Evolutionary conservation across 2,888 invertebrate genomes (phyloP).

Genomic region (Deilephila elpenor): DNA sequence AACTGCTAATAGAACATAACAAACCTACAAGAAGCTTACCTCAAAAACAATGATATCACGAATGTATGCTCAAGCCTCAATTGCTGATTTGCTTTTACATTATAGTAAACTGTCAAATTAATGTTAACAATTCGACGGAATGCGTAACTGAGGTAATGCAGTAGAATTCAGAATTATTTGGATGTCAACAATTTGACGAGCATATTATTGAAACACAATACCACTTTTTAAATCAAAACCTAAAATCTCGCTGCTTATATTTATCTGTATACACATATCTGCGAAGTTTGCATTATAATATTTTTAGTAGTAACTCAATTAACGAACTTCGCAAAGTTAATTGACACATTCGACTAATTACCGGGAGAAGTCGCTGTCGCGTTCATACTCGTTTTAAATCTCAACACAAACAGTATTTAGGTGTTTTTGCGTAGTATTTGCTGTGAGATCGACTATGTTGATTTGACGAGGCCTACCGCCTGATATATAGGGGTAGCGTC

Average conservation of each 20-base stretch:
- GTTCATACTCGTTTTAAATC: slow-evolving; percentile 55
- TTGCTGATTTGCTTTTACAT: too few species aligned
- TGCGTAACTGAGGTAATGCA: background rate
- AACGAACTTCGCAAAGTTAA: background rate
- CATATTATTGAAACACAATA: too few species aligned
- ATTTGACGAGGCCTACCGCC: slow-evolving; percentile 59
- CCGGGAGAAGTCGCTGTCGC: slow-evolving; percentile 43
- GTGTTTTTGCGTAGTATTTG: slow-evolving; percentile 75
- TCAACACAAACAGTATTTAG: slow-evolving; percentile 73
- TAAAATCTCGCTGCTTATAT: background rate
- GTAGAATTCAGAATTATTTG: background rate
- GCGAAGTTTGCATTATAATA: background rate
- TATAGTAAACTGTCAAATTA: too few species aligned
- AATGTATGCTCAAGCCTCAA: too few species aligned
- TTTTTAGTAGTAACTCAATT: background rate
- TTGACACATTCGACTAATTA: slow-evolving; percentile 6
- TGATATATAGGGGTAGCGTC: slow-evolving; percentile 60
- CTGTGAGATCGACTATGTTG: slow-evolving; percentile 69
- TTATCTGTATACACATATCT: background rate
- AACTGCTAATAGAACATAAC: background rate
- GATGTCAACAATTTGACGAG: background rate
- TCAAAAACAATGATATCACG: background rate
- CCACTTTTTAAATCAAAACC: too few species aligned
- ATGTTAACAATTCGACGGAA: background rate
- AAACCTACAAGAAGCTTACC: background rate